Evolutionary conservation across 2,888 invertebrate species (phyloP).

Genomic region (Philaethria dido): DNA sequence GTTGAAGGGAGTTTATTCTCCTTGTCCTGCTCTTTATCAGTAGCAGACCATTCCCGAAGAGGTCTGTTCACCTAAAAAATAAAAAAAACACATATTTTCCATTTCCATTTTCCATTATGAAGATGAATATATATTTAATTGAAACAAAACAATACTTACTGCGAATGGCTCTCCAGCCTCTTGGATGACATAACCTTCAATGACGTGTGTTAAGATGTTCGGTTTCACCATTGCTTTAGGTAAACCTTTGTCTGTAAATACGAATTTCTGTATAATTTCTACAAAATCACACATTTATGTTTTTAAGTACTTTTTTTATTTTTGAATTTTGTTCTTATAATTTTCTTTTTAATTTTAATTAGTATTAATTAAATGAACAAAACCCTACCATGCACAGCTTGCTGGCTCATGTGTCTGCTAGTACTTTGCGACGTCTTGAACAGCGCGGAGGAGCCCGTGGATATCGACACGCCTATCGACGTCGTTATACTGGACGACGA

Average conservation of each 20-base stretch:
- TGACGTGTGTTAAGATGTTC: slow-evolving; percentile 97
- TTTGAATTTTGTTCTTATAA: neutral
- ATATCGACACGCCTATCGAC: slow-evolving; percentile 49
- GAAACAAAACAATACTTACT: slow-evolving; percentile 80
- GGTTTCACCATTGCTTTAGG: slow-evolving; percentile 97
- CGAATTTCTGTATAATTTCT: neutral
- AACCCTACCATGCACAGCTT: slow-evolving; percentile 59
- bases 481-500: slow-evolving; percentile 58
- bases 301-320: neutral
- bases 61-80: slow-evolving; percentile 81
- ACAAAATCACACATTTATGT: too few species aligned
- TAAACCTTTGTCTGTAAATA: slow-evolving; percentile 79
- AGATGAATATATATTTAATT: neutral
- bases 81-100: too few species aligned
- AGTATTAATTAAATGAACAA: neutral
- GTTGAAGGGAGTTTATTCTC: slow-evolving; percentile 80
- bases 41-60: slow-evolving; percentile 67
- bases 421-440: slow-evolving; percentile 64
- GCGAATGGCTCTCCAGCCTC: slow-evolving; percentile 96
- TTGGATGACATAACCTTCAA: slow-evolving; percentile 98
- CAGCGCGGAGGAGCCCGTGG: slow-evolving; percentile 48
- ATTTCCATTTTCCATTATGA: neutral
- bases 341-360: neutral
- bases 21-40: slow-evolving; percentile 75
- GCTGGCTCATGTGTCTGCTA: slow-evolving; percentile 63